Conservation (phyloP, 2,888 invertebrate genomes). For the Lysandra bellargus region DNA sequence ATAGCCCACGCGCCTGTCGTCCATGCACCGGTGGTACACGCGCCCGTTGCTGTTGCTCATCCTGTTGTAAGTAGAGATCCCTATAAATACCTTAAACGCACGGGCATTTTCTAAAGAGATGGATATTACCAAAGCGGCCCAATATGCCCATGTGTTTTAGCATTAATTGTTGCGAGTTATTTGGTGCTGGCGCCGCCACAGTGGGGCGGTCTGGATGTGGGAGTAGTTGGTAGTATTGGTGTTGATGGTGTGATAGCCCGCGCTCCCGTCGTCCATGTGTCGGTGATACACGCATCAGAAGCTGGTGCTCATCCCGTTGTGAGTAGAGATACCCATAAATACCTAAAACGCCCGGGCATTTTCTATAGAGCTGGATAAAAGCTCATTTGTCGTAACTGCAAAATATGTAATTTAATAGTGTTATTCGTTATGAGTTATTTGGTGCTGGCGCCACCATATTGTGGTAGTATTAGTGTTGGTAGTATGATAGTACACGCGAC, state of each 20-base stretch:
- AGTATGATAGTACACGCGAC: too few species aligned
- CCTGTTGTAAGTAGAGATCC: slow-evolving; percentile 55
- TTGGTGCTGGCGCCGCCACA: slow-evolving; percentile 53
- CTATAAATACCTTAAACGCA: background rate
- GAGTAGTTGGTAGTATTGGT: slow-evolving; percentile 39
- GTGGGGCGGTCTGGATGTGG: slow-evolving; percentile 42
- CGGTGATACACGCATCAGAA: slow-evolving; percentile 45
- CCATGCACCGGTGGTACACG: slow-evolving; percentile 47
- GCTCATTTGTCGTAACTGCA: too few species aligned
- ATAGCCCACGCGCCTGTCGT: slow-evolving; percentile 47
- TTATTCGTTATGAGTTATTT: too few species aligned
- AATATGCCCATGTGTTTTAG: too few species aligned
- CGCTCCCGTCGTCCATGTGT: slow-evolving; percentile 48
- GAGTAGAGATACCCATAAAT: slow-evolving; percentile 40
- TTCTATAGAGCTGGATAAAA: too few species aligned
- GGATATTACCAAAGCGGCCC: too few species aligned
- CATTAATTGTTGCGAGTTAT: too few species aligned
- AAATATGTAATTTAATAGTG: too few species aligned
- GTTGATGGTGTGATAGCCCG: slow-evolving; percentile 41
- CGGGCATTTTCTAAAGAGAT: too few species aligned
- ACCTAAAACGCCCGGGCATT: too few species aligned
- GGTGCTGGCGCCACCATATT: too few species aligned
- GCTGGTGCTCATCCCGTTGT: slow-evolving; percentile 59
- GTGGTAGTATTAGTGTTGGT: too few species aligned
- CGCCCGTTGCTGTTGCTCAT: slow-evolving; percentile 51